phyloP scores from a whole-genome alignment of 2,113 vertebrate genomes.

The Nibea coibor region DNA sequence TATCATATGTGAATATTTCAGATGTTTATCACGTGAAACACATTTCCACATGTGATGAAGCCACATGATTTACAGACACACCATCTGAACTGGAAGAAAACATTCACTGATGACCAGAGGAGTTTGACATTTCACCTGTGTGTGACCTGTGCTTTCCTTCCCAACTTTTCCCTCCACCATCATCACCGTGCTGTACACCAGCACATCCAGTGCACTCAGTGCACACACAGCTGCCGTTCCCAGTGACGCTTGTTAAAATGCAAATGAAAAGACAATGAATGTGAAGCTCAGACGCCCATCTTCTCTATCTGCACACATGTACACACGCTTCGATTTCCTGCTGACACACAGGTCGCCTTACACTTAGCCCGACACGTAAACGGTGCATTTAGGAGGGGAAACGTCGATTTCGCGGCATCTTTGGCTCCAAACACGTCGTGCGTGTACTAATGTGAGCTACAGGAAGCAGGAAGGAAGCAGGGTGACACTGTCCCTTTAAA shows the following conservation, averaged over 20 bases:
- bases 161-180: no score
- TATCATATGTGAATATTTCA: background rate
- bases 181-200: no score
- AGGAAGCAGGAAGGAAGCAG: constrained; percentile 66
- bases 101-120: background rate
- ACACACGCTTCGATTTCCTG: background rate
- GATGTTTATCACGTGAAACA: background rate
- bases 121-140: background rate
- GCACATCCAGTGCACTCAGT: no score
- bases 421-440: background rate
- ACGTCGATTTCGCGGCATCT: background rate
- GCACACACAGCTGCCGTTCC: background rate
- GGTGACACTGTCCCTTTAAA: constrained; percentile 83
- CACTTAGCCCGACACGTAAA: background rate
- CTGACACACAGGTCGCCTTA: background rate
- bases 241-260: background rate
- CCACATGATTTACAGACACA: no score
- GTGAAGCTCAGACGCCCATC: background rate
- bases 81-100: background rate
- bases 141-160: no score
- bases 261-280: constrained; percentile 30
- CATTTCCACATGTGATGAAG: background rate
- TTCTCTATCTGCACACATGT: background rate
- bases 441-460: constrained; percentile 13
- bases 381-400: accelerated